Evolutionary conservation across 2,797 vertebrate genomes (phyloP).

Genomic region (Pseudocheirus occidentalis): DNA sequence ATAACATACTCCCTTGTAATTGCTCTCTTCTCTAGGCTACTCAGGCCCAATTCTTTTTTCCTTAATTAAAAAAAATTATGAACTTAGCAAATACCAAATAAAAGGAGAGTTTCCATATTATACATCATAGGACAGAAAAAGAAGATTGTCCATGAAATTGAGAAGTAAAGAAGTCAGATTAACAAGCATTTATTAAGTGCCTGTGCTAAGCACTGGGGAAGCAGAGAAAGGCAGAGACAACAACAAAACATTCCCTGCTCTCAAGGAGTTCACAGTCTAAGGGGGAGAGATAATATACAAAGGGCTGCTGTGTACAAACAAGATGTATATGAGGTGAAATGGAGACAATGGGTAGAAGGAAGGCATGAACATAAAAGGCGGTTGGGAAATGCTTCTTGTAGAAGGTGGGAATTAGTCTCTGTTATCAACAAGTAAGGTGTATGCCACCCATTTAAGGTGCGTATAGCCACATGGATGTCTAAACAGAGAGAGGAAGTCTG

Average conservation of each 20-base stretch:
- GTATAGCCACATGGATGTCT: not conserved
- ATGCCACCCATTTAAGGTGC: not conserved
- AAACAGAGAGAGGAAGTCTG: not conserved
- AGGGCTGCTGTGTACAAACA: not conserved
- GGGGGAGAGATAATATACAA: not conserved
- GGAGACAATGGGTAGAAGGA: not conserved
- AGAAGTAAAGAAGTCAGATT: not conserved
- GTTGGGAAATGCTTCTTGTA: not conserved
- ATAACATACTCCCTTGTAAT: not conserved
- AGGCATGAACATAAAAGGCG: too few relatives aligned
- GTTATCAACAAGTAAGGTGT: not conserved
- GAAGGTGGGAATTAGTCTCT: not conserved
- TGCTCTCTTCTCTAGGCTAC: not conserved
- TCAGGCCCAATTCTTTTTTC: not conserved
- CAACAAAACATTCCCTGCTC: not conserved
- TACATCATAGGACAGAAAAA: not conserved
- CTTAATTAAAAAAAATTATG: not conserved
- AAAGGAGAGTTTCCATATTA: not conserved
- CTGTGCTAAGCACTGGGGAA: not conserved
- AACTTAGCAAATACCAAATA: not conserved
- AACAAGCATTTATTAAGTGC: not conserved
- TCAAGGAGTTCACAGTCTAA: not conserved
- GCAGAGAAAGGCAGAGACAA: too few relatives aligned
- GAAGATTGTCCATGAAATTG: not conserved
- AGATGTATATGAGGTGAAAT: not conserved